A percentile compares a stretch with the other conserved stretches of the same genome.
These are phyloP conservation scores for Umimayanthus kanabou DNA, from an alignment of 92 coral and sea anemone species.

Conservation along the genomic window DNA sequence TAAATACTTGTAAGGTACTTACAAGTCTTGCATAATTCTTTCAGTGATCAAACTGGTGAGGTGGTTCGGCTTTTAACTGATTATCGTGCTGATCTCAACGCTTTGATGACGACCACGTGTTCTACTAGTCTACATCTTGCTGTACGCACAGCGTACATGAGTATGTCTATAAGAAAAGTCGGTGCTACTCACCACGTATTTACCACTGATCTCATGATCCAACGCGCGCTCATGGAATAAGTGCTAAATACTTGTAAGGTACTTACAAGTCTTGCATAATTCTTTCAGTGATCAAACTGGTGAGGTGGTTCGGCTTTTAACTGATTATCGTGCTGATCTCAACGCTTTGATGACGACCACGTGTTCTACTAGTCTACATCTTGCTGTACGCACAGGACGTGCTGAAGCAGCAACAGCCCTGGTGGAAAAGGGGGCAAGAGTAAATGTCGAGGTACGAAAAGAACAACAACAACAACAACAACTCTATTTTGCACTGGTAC, in stretches of 20 bases:
- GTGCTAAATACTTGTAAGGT: not conserved
- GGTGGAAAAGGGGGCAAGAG: constrained; percentile 2
- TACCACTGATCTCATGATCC: no score
- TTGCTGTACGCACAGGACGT: not conserved
- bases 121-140: no score
- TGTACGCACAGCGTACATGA: no score
- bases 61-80: constrained; percentile 1
- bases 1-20: not conserved
- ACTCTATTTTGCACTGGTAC: no score
- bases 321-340: not conserved
- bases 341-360: not conserved
- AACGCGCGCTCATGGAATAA: no score
- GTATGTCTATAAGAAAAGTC: no score
- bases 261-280: not conserved
- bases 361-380: no score
- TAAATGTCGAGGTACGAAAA: not conserved
- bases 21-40: not conserved
- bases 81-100: not conserved
- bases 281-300: constrained; percentile 11
- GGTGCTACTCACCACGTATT: no score
- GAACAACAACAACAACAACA: not conserved
- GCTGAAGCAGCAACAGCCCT: not conserved
- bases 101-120: not conserved
- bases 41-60: constrained; percentile 13
- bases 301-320: not conserved